Evolutionary conservation across 2,888 invertebrate genomes (phyloP).

Genomic region (Philereme transversata): DNA sequence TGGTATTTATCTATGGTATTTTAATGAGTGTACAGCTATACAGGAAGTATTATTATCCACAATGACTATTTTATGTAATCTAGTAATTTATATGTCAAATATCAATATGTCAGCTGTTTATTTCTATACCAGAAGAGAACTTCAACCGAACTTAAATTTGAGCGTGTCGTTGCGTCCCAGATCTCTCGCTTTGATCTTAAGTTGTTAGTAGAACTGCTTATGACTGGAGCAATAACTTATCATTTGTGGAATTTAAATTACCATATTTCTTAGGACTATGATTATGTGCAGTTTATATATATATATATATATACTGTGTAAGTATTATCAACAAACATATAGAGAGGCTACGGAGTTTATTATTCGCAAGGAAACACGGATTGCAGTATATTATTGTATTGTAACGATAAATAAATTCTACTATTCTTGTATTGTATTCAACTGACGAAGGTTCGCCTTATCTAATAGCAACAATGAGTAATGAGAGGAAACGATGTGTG

Average conservation of each 20-base stretch:
- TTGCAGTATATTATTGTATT: background rate
- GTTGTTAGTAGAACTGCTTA: slow-evolving; percentile 38
- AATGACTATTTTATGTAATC: slow-evolving; percentile 36
- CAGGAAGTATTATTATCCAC: slow-evolving; percentile 24
- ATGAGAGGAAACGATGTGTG: slow-evolving; percentile 23
- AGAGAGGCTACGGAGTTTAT: background rate
- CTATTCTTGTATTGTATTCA: slow-evolving; percentile 17
- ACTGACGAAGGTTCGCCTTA: slow-evolving; percentile 56
- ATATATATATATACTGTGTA: too few relatives aligned
- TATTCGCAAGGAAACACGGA: slow-evolving; percentile 4
- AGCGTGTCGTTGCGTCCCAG: slow-evolving; percentile 43
- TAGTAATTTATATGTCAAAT: slow-evolving; percentile 45
- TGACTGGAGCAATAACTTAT: slow-evolving; percentile 37
- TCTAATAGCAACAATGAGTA: slow-evolving; percentile 59
- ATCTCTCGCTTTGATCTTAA: slow-evolving; percentile 50
- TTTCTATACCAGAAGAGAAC: slow-evolving; percentile 29
- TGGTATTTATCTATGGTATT: slow-evolving; percentile 2
- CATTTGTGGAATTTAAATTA: slow-evolving; percentile 35
- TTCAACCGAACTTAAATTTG: slow-evolving; percentile 26
- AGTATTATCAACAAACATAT: too few relatives aligned
- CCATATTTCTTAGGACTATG: slow-evolving; percentile 19
- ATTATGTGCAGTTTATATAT: background rate
- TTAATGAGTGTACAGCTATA: slow-evolving; percentile 19
- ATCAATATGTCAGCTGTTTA: slow-evolving; percentile 34
- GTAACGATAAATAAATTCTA: slow-evolving; percentile 7